Conservation (phyloP, 2,888 invertebrate genomes). For the Zele albiditarsus region DNA sequence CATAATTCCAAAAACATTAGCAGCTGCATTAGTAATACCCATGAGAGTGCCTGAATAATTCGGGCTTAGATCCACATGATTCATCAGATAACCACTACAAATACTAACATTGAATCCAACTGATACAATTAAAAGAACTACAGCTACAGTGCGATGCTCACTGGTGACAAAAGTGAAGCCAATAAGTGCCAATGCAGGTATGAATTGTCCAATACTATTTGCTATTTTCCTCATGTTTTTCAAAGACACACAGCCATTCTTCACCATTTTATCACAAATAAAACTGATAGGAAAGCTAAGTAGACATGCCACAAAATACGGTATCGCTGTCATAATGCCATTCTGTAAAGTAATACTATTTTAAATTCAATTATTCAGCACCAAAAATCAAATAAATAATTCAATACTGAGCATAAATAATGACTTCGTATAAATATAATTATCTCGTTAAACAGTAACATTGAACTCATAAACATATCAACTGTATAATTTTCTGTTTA, state of each 20-base stretch:
- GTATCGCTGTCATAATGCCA: conserved; percentile 75
- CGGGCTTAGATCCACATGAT: conserved; percentile 89
- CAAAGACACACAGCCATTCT: conserved; percentile 74
- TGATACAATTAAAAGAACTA: conserved; percentile 80
- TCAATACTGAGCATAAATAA: neutral
- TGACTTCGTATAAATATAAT: neutral
- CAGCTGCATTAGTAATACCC: conserved; percentile 89
- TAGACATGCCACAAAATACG: conserved; percentile 82
- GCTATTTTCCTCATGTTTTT: conserved; percentile 79
- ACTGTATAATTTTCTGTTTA: no score
- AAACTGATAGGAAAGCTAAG: conserved; percentile 82
- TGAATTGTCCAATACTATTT: conserved; percentile 80
- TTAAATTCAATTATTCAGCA: neutral
- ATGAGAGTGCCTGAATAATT: conserved; percentile 88
- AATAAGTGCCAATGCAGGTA: conserved; percentile 81
- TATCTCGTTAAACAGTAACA: neutral
- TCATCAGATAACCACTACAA: conserved; percentile 85
- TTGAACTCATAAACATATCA: neutral
- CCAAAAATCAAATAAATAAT: neutral
- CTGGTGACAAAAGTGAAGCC: conserved; percentile 76
- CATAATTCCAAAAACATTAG: conserved; percentile 85
- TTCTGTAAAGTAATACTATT: conserved; percentile 66
- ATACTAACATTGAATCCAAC: conserved; percentile 85
- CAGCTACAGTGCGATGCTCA: conserved; percentile 77
- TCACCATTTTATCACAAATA: conserved; percentile 78